These are phyloP conservation scores for Rhizomys pruinosus DNA, from an alignment of 2,113 vertebrate genomes.

Conservation along the genomic window DNA sequence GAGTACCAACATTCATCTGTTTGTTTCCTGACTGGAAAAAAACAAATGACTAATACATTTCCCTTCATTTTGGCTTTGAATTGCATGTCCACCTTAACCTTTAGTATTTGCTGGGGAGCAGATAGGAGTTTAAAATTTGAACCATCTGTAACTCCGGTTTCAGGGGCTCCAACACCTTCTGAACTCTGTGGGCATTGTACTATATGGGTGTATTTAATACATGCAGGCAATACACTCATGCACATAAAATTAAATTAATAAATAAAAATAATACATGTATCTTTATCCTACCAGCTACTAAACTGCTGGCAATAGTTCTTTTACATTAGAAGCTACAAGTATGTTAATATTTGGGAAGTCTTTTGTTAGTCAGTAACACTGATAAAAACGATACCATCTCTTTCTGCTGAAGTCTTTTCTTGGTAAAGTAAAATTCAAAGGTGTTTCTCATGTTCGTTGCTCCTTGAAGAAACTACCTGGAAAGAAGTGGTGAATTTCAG, in stretches of 20 bases:
- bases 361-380: background rate
- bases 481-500: background rate
- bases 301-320: background rate
- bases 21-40: background rate
- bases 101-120: slow-evolving; percentile 6
- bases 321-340: background rate
- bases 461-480: background rate
- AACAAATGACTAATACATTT: background rate
- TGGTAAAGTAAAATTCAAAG: background rate
- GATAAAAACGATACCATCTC: background rate
- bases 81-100: background rate
- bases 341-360: background rate
- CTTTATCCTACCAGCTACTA: background rate
- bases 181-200: too few species aligned
- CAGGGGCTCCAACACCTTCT: too few species aligned
- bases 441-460: background rate
- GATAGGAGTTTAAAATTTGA: background rate
- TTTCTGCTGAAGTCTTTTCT: background rate
- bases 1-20: background rate
- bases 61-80: slow-evolving; percentile 29
- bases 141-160: too few species aligned
- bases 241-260: too few species aligned
- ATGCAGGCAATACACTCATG: too few species aligned
- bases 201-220: too few species aligned
- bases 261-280: too few species aligned